phyloP scores from a whole-genome alignment of 1,140 invertebrate genomes.

The Orchestia grillus region DNA sequence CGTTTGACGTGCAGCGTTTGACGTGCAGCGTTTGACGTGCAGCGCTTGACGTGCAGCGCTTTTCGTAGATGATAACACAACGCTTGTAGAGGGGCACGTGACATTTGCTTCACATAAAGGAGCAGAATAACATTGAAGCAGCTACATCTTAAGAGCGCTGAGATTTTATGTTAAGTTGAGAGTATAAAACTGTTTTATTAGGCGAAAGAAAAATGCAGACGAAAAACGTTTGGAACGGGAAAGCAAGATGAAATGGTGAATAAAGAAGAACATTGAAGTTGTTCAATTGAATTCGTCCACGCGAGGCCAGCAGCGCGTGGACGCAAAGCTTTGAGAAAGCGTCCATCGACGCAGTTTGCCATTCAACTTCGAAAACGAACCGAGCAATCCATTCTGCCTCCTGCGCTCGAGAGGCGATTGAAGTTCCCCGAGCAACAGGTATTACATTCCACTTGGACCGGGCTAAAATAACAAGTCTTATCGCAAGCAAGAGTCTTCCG shows the following conservation, averaged over 20 bases:
- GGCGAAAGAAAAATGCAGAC: not conserved
- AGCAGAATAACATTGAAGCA: too few relatives aligned
- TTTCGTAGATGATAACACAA: too few relatives aligned
- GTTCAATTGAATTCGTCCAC: not conserved
- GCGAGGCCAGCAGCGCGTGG: not conserved
- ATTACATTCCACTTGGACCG: slow-evolving; percentile 1
- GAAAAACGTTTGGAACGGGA: not conserved
- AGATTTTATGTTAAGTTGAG: not conserved
- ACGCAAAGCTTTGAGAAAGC: not conserved
- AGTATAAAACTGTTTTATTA: not conserved
- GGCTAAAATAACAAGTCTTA: slow-evolving; percentile 9
- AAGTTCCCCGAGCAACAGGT: slow-evolving; percentile 12
- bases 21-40: too few relatives aligned
- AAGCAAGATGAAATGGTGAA: not conserved
- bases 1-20: too few relatives aligned
- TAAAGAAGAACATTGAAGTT: not conserved
- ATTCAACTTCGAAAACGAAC: slow-evolving; percentile 31
- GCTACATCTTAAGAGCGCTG: not conserved
- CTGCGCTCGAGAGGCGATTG: slow-evolving; percentile 35
- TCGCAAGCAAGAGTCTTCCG: not conserved
- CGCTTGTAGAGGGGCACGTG: too few relatives aligned
- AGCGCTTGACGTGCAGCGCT: too few relatives aligned
- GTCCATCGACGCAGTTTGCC: not conserved
- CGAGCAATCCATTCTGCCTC: slow-evolving; percentile 10
- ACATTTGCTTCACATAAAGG: too few relatives aligned